Conservation (phyloP, 2,113 vertebrate genomes). For the Cryptoleucopteryx plumbea region DNA sequence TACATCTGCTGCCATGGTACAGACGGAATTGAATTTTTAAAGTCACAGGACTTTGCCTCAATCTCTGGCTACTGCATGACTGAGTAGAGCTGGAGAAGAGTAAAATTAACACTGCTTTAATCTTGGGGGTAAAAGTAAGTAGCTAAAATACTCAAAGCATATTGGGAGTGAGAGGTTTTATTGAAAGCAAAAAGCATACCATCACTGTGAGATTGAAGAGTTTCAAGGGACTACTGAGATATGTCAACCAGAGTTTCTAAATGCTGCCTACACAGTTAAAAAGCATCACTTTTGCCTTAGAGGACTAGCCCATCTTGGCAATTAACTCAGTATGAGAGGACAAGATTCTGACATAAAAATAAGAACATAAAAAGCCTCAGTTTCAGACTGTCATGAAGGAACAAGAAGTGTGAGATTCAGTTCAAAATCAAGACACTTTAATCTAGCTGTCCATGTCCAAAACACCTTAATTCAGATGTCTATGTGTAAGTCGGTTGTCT, state of each 20-base stretch:
- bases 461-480: not conserved
- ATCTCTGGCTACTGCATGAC: not conserved
- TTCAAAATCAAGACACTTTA: not conserved
- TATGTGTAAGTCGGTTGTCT: rapidly evolving
- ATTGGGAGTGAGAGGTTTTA: not conserved
- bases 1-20: not conserved
- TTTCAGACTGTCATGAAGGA: not conserved
- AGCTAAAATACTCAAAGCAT: not conserved
- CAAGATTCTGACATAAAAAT: not conserved
- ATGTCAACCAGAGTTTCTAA: not conserved
- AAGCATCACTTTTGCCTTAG: not conserved
- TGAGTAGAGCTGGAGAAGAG: not conserved
- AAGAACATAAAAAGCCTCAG: not conserved
- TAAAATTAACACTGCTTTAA: not conserved
- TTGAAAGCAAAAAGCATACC: not conserved
- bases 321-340: not conserved
- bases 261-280: not conserved
- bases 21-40: not conserved
- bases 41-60: not conserved
- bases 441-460: not conserved
- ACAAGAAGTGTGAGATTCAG: not conserved
- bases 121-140: not conserved
- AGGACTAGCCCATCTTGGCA: not conserved
- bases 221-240: not conserved
- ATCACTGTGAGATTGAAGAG: not conserved